Conservation (phyloP, 2,797 vertebrate genomes). For the Rhinichthys osculus region DNA sequence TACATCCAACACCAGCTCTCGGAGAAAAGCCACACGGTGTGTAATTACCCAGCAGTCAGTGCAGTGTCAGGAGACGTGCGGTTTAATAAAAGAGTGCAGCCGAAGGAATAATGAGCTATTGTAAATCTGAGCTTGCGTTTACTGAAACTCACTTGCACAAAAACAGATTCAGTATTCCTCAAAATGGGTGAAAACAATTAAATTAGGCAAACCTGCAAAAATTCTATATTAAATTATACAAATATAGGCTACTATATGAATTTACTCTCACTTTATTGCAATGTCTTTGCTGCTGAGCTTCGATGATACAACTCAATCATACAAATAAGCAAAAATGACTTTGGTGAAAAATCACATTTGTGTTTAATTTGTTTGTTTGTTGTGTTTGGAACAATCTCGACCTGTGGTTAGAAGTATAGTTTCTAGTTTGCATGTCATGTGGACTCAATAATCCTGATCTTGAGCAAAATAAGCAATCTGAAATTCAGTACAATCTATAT, state of each 20-base stretch:
- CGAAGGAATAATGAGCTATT: not conserved
- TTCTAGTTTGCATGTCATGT: too few species aligned
- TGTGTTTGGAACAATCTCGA: too few species aligned
- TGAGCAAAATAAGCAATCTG: too few species aligned
- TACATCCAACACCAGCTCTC: not conserved
- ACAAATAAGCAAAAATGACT: not conserved
- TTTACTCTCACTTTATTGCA: not conserved
- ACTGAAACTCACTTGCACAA: not conserved
- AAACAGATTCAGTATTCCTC: not conserved
- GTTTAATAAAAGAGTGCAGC: slow-evolving; percentile 39
- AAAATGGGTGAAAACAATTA: not conserved
- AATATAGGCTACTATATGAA: not conserved
- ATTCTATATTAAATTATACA: not conserved
- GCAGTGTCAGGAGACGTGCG: slow-evolving; percentile 3
- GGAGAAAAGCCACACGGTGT: not conserved
- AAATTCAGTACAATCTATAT: too few species aligned
- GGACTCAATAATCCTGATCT: too few species aligned
- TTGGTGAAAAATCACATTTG: too few species aligned
- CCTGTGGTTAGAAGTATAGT: too few species aligned
- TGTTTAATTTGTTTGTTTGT: too few species aligned
- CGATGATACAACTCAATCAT: not conserved
- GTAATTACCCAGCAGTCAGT: slow-evolving; percentile 47
- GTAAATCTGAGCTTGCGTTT: not conserved
- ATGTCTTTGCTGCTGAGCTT: not conserved
- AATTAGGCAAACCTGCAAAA: not conserved